Evolutionary conservation across 1,140 invertebrate species (phyloP).

Genomic region (Epicauta chinensis): DNA sequence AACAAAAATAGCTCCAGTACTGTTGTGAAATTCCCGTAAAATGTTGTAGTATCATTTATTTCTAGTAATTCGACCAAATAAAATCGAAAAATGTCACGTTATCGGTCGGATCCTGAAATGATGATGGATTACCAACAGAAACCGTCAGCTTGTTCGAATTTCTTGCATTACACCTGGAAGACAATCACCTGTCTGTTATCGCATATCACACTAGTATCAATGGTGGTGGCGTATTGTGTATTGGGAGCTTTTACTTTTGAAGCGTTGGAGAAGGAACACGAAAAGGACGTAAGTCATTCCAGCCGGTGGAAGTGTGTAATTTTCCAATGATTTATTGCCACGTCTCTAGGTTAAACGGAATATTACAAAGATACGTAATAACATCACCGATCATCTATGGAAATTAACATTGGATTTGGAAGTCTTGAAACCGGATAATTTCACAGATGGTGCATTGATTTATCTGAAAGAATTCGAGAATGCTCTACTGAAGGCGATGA

Average conservation of each 20-base stretch:
- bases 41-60: too few relatives aligned
- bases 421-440: conserved; percentile 64
- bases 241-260: conserved; percentile 82
- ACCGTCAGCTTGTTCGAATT: conserved; percentile 33
- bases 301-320: too few relatives aligned
- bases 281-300: conserved; percentile 58
- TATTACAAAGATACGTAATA: conserved; percentile 63
- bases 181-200: conserved; percentile 80
- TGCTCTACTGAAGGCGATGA: conserved; percentile 74
- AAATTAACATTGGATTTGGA: conserved; percentile 57
- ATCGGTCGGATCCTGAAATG: too few relatives aligned
- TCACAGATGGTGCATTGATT: conserved; percentile 56
- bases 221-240: conserved; percentile 84
- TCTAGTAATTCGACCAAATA: too few relatives aligned
- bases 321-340: too few relatives aligned
- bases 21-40: too few relatives aligned
- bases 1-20: too few relatives aligned
- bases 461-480: conserved; percentile 73
- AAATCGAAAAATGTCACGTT: too few relatives aligned
- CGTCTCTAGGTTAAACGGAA: conserved; percentile 67
- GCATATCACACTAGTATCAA: conserved; percentile 77
- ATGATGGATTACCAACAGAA: conserved; percentile 4
- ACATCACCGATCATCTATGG: conserved; percentile 77
- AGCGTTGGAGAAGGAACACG: conserved; percentile 67
- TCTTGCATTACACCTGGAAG: conserved; percentile 56